Conservation (phyloP, 2,888 invertebrate species). For the Diploptera punctata region DNA sequence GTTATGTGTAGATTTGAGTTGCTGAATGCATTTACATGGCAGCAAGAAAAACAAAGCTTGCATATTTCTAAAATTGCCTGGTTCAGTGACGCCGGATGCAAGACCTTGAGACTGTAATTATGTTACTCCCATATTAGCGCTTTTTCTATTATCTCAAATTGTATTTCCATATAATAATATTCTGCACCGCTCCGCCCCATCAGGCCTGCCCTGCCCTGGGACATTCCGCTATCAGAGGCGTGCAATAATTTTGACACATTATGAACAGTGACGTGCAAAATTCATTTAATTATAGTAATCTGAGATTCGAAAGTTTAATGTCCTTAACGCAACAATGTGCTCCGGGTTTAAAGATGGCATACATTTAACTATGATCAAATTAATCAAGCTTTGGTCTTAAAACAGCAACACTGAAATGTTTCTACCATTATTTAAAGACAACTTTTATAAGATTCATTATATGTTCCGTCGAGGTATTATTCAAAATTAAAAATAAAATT, state of each 20-base stretch:
- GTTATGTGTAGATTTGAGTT: no score
- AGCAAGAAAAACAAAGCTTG: no score
- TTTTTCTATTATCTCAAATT: conserved; percentile 12
- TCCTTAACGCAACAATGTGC: background rate
- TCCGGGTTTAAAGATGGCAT: background rate
- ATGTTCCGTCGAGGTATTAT: no score
- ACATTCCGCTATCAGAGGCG: background rate
- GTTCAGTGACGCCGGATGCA: conserved; percentile 3
- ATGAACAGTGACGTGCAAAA: background rate
- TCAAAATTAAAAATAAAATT: no score
- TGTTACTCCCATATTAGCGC: conserved; percentile 6
- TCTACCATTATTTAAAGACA: no score
- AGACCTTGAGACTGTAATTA: background rate
- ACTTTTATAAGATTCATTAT: no score
- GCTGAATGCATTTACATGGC: no score
- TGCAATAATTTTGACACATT: background rate
- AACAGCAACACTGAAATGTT: no score
- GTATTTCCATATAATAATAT: conserved; percentile 4
- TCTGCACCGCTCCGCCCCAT: background rate
- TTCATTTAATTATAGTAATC: background rate
- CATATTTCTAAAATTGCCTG: background rate
- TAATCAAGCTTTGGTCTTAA: no score
- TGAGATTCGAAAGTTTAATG: background rate
- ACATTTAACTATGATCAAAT: no score
- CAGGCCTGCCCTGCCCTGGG: background rate